Conservation (phyloP, 2,113 vertebrate genomes). For the Rynchops niger region DNA sequence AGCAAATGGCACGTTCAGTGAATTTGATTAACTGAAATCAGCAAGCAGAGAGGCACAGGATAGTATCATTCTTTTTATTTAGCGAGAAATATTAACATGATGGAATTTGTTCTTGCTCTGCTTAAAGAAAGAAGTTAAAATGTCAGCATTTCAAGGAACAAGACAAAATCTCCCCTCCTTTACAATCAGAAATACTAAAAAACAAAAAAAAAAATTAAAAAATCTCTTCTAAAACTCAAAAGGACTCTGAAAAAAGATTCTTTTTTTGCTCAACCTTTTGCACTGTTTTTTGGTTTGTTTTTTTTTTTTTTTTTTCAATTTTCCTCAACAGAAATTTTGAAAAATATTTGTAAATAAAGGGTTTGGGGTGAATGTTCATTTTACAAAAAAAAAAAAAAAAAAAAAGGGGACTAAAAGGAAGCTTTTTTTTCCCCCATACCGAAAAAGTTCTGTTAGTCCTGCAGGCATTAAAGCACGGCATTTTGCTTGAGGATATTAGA, state of each 20-base stretch:
- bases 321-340: not conserved
- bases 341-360: not conserved
- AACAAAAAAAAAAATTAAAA: not conserved
- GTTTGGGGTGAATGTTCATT: not conserved
- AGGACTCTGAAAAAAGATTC: not conserved
- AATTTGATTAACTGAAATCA: not conserved
- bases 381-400: not conserved
- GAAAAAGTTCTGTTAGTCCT: not conserved
- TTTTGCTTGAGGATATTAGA: slow-evolving; percentile 22
- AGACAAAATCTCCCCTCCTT: not conserved
- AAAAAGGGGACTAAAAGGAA: not conserved
- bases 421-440: too few species aligned
- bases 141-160: not conserved
- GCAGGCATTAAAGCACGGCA: not conserved
- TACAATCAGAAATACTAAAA: not conserved
- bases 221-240: not conserved
- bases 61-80: not conserved
- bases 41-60: not conserved
- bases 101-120: not conserved
- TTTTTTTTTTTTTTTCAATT: not conserved
- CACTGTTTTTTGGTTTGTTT: not conserved
- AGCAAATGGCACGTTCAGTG: accelerated
- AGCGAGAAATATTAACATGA: not conserved
- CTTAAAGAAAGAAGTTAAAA: not conserved
- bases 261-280: not conserved